Base-by-base conservation (phyloP, 1,140 invertebrate genomes). In the Bombus affinis region DNA sequence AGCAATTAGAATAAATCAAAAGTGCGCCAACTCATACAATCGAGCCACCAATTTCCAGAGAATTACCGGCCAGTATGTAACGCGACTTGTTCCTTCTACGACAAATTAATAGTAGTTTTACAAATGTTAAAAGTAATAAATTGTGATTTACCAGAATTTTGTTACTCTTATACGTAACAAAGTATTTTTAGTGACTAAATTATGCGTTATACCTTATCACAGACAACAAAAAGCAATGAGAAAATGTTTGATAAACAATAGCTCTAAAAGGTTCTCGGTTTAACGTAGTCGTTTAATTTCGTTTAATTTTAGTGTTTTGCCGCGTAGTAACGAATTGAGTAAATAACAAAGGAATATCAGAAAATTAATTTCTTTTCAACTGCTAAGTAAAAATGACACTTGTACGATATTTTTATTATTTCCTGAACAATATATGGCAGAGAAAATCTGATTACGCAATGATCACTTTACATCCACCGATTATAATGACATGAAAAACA, bases 1-100 rank as follows among this genome's bases (percentile, higher is more conserved):
- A 94, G 94, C 92, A 94, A 95, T 95, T 95, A 95, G 94, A 93
- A 94, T 95, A 94, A 95, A 95, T 95, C 94, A 95, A 93, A 94
- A 94, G 92, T 92, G 83, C 92, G 87, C 85, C 89, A 89, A 88
- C 89, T 90, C 88, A 86, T 92, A 76, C 92, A 92, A 89, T 92
- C 89, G 88, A 82, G 76, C 83, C 86, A 88, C 91, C 91, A 89
- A 93, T 92, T 93, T 88, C 79, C 81, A 83, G 89, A 88, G 91
- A 94, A 92, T 92, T 89, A 92, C 83, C 74, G 70, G 65, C 77
- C 62, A 85, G 81, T 86, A 83, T 84, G 85, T 68, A 66, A 83
- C 85, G 86, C 74, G 65, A 81, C 87, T 83, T 71, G 65, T 76
- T 84, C 59, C 77, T 81, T 47, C 47, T 78, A 39, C 74, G 73